These are phyloP conservation scores for Accipiter cooperii DNA, from an alignment of 2,113 vertebrate species.

Conservation along the genomic window DNA sequence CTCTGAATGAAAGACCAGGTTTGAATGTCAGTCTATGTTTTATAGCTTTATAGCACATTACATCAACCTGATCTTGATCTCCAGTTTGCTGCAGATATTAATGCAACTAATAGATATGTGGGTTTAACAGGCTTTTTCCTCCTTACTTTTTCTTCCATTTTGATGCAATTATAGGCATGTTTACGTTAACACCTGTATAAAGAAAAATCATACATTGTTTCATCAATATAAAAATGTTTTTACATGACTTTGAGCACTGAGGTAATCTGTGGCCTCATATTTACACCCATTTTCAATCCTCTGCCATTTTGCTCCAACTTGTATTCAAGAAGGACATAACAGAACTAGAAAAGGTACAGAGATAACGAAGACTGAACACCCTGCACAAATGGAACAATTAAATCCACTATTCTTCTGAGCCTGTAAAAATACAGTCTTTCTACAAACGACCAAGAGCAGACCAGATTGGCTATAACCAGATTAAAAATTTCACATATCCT, in stretches of 20 bases:
- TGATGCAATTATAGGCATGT: constrained; percentile 80
- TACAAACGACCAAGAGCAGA: neutral
- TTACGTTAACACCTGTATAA: constrained; percentile 72
- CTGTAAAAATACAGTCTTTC: neutral
- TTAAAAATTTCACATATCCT: neutral
- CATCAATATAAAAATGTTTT: neutral
- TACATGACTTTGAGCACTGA: neutral
- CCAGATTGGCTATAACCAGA: neutral
- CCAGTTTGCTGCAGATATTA: neutral
- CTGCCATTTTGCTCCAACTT: neutral
- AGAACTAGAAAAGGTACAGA: neutral
- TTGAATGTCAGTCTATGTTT: neutral
- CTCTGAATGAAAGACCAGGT: neutral
- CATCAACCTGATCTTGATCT: neutral
- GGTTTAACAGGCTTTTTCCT: neutral
- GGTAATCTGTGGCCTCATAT: neutral
- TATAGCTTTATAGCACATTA: neutral
- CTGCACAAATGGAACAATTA: neutral
- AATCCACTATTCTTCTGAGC: neutral
- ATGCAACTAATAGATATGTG: neutral
- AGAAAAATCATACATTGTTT: constrained; percentile 1
- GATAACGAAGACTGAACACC: neutral
- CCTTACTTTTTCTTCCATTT: constrained; percentile 83
- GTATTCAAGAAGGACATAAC: neutral
- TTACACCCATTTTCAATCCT: neutral